These are phyloP conservation scores for Stomorhina lunata DNA, from an alignment of 2,888 invertebrate species.

Conservation along the genomic window DNA sequence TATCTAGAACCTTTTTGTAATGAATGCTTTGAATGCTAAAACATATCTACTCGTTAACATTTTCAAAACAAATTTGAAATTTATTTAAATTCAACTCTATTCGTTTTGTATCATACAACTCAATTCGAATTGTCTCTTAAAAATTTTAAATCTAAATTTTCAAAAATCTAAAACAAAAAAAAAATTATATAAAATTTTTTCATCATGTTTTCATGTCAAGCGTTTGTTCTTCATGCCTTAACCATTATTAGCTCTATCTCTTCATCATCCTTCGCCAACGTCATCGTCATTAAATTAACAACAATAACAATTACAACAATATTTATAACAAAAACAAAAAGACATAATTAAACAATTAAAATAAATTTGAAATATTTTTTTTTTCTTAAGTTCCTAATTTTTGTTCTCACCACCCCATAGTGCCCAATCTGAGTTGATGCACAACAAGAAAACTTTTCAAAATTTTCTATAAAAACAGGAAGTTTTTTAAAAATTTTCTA, in stretches of 20 bases:
- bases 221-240: slow-evolving; percentile 70
- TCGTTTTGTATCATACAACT: slow-evolving; percentile 57
- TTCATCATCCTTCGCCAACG: slow-evolving; percentile 64
- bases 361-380: background rate
- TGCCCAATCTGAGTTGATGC: too few species aligned
- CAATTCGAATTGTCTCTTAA: slow-evolving; percentile 27
- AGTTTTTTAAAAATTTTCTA: too few species aligned
- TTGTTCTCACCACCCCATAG: too few species aligned
- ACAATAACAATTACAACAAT: slow-evolving; percentile 26
- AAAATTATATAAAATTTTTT: slow-evolving; percentile 20
- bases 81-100: slow-evolving; percentile 57
- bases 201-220: slow-evolving; percentile 61
- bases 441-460: too few species aligned
- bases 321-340: background rate
- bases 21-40: slow-evolving; percentile 69
- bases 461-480: too few species aligned
- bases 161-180: slow-evolving; percentile 16
- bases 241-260: slow-evolving; percentile 67
- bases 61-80: slow-evolving; percentile 47
- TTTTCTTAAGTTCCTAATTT: background rate
- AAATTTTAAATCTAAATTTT: slow-evolving; percentile 1
- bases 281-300: slow-evolving; percentile 40
- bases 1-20: slow-evolving; percentile 55
- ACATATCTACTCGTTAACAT: slow-evolving; percentile 26
- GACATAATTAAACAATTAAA: background rate